Evolutionary conservation across 2,888 invertebrate species (phyloP).

Genomic region (Chymomyza procnemis): DNA sequence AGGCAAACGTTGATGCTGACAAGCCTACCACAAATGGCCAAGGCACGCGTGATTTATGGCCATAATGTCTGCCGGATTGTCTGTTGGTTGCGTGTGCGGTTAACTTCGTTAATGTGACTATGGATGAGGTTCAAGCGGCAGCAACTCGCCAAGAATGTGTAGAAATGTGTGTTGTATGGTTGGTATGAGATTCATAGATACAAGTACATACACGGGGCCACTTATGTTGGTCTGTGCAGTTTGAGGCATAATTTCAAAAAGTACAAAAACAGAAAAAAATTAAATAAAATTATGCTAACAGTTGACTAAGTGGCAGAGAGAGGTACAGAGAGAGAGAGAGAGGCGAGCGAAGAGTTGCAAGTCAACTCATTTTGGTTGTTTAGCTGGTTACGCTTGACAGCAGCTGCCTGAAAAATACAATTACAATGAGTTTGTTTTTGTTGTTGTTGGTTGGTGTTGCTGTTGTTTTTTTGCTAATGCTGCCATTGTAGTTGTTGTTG

Average conservation of each 20-base stretch:
- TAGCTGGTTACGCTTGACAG: slow-evolving; percentile 60
- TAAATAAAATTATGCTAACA: slow-evolving; percentile 4
- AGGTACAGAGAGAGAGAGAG: too few species aligned
- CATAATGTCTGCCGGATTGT: slow-evolving; percentile 25
- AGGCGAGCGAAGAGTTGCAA: slow-evolving; percentile 44
- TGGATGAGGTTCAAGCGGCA: not conserved
- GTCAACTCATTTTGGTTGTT: slow-evolving; percentile 28
- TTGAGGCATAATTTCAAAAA: slow-evolving; percentile 6
- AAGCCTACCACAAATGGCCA: slow-evolving; percentile 41
- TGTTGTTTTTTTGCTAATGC: slow-evolving; percentile 9
- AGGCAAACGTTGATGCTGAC: slow-evolving; percentile 40
- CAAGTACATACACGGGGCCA: not conserved
- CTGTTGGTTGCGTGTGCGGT: slow-evolving; percentile 36
- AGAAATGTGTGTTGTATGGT: slow-evolving; percentile 9
- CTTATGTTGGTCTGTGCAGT: not conserved
- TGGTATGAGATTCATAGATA: too few species aligned
- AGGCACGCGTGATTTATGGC: slow-evolving; percentile 59
- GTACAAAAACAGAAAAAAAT: not conserved
- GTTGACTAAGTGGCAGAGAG: too few species aligned
- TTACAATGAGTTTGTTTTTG: slow-evolving; percentile 29
- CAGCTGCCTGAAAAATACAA: slow-evolving; percentile 37
- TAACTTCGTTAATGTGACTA: not conserved
- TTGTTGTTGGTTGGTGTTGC: slow-evolving; percentile 24
- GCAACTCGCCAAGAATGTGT: slow-evolving; percentile 42
- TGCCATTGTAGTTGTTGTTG: slow-evolving; percentile 5